Evolutionary conservation across 2,113 vertebrate species (phyloP).

Genomic region (Clarias batrachus): DNA sequence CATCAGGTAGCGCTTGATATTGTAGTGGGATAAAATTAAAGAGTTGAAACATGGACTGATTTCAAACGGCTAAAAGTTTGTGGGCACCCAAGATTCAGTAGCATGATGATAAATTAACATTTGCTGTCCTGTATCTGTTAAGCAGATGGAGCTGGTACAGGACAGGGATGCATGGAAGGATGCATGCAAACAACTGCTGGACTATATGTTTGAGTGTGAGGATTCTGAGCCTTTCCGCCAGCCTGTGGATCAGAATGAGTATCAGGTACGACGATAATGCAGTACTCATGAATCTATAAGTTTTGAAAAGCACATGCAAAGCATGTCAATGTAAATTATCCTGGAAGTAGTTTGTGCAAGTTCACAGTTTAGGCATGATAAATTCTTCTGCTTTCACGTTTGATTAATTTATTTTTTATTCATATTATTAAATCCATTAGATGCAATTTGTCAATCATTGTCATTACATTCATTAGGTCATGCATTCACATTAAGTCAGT

Average conservation of each 20-base stretch:
- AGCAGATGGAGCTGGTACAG: conserved; percentile 59
- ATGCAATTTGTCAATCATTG: too few relatives aligned
- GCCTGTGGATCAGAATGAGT: conserved; percentile 87
- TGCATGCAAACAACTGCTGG: conserved; percentile 84
- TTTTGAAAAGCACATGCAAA: too few relatives aligned
- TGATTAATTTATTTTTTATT: too few relatives aligned
- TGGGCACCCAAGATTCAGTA: background rate
- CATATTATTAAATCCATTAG: too few relatives aligned
- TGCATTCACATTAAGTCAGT: too few relatives aligned
- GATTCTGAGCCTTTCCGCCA: conserved; percentile 95
- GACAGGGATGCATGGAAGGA: conserved; percentile 89
- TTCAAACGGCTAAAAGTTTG: background rate
- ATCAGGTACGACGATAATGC: conserved; percentile 81
- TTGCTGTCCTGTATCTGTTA: conserved; percentile 37
- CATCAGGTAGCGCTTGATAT: conserved; percentile 65
- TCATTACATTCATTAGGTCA: too few relatives aligned
- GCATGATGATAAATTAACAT: background rate
- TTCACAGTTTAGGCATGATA: background rate
- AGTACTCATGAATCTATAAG: background rate
- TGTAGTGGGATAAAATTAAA: background rate
- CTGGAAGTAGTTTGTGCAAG: background rate
- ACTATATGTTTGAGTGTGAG: conserved; percentile 90
- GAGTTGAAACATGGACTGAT: background rate
- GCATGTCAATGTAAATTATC: background rate
- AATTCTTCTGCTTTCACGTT: background rate